Base-by-base conservation (phyloP, 1,140 invertebrate species). In the Bombus impatiens region DNA sequence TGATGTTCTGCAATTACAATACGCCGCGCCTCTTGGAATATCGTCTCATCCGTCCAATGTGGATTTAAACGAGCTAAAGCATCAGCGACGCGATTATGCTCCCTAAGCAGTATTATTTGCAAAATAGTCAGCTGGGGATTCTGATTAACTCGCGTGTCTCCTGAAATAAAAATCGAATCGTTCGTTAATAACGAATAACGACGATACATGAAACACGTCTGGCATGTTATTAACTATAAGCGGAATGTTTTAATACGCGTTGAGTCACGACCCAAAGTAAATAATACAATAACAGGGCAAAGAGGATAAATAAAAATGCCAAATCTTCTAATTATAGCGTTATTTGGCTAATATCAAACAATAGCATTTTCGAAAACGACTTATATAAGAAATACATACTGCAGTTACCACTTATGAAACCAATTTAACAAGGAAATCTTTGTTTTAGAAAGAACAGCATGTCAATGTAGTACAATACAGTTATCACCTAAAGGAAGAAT, bases 71-170 rank as follows among this genome's bases (percentile, higher is more conserved):
- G 91, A 0, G 96, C 93, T 0, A 99, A 94, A 57, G 93, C 94
- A 62, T 96, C 96, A 1, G 98, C 98, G 35, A 99, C 95, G 71
- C 98, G 96, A 94, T 99, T 99, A 93, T 99, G 99, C 93, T 99
- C 98, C 84, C 99, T 95, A 79, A 99, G 95, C 70, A 98, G 96
- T 8, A 99, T 93, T 0, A 98, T 97, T 90, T 99, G 98, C 0
- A 99, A 94, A 10, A 98, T 95, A 1, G 98, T 97, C 57, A 99
- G 92, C 83, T 97, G 97, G 0, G 97, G 96, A 90, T 98, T 98
- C 93, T 99, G 98, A 95, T 99, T 99, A 0, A 97, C 97, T 86
- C 98, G 95, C 42, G 96, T 95, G 92, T 99, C 98, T 87, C 99
- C 98, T 97, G 86, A 3, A 86, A 81, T 72, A 40, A 83, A 62